Evolutionary conservation across 2,113 vertebrate species (phyloP), one percentile per base, ranked within the genome.

Genomic region (Tragelaphus strepsiceros): DNA sequence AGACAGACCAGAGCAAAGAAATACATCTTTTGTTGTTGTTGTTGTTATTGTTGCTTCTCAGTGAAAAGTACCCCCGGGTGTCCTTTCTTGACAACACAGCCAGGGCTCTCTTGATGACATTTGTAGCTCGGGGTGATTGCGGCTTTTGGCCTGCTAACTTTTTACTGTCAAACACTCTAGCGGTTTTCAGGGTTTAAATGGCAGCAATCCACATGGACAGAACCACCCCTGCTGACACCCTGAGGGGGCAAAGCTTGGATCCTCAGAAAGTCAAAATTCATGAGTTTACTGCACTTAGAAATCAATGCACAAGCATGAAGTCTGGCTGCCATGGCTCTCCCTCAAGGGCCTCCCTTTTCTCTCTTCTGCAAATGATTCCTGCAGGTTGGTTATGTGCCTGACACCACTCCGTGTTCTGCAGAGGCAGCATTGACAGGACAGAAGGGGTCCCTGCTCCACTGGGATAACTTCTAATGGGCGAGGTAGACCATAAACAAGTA

Each of bases 171-270:
- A 53, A 49, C 93, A 35, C 17, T 3, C 21, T 4, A 59, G 62
- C 12, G 5, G 56, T 80, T 92, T 90, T 59, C 96, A 94, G 89
- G 59, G 35, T 95, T 86, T 95, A 39, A 94, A 82, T 82, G 95
- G 39, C 56, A 85, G 28, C 24, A 56, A 39, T 30, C 9, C 7
- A 51, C 30, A n/a, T 32, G 74, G 64, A 96, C 67, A 92, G 62
- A 96, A 32, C 3, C 78, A 78, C 24, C 35, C 95, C 74, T 78
- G 67, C 90, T 58, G 96, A 83, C 8, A 61, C 46, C 88, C 61
- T 22, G 24, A 92, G 28, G 88, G 53, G 26, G 62, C 22, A 74
- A 95, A 90, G 62, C 80, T 39, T 64, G 54, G n/a, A 61, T 88
- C 53, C 43, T 94, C 90, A 71, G 67, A 91, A 96, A 91, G 74